phyloP scores from a whole-genome alignment of 2,888 invertebrate species.

The Listrodromus nycthemerus region DNA sequence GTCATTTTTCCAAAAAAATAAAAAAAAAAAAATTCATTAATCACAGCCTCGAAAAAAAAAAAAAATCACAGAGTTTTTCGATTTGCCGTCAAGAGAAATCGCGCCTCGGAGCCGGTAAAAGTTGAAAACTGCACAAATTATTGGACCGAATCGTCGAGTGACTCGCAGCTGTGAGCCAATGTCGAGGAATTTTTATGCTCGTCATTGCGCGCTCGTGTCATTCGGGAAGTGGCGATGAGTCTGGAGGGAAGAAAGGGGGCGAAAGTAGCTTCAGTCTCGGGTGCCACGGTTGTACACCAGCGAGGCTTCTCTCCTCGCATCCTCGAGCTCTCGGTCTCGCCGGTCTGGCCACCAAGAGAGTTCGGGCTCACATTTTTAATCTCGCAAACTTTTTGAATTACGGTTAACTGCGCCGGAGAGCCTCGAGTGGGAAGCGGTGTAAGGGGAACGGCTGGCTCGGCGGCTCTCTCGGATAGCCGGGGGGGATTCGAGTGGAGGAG shows the following conservation, averaged over 20 bases:
- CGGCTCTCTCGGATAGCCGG: not conserved
- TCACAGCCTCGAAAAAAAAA: too few species aligned
- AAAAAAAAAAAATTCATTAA: too few species aligned
- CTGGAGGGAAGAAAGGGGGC: slow-evolving; percentile 57
- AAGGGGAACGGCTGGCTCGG: slow-evolving; percentile 26
- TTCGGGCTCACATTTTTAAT: slow-evolving; percentile 79
- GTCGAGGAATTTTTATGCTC: slow-evolving; percentile 13
- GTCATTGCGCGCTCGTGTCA: slow-evolving; percentile 32
- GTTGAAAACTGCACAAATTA: too few species aligned
- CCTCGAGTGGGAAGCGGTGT: slow-evolving; percentile 51
- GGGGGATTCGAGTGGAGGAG: slow-evolving; percentile 36
- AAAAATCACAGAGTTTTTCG: not conserved
- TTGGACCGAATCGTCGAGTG: too few species aligned
- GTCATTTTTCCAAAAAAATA: too few species aligned
- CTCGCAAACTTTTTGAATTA: slow-evolving; percentile 81
- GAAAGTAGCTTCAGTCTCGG: slow-evolving; percentile 45
- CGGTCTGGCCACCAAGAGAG: slow-evolving; percentile 63
- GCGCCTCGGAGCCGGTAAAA: too few species aligned
- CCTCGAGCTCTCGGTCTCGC: slow-evolving; percentile 28
- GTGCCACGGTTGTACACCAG: slow-evolving; percentile 22
- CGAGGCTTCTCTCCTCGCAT: slow-evolving; percentile 44
- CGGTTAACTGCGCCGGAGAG: slow-evolving; percentile 66
- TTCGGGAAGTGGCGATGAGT: slow-evolving; percentile 41
- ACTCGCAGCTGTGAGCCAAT: not conserved
- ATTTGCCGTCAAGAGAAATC: not conserved